phyloP scores from a whole-genome alignment of 2,797 vertebrate genomes.

The Tinamus major region DNA sequence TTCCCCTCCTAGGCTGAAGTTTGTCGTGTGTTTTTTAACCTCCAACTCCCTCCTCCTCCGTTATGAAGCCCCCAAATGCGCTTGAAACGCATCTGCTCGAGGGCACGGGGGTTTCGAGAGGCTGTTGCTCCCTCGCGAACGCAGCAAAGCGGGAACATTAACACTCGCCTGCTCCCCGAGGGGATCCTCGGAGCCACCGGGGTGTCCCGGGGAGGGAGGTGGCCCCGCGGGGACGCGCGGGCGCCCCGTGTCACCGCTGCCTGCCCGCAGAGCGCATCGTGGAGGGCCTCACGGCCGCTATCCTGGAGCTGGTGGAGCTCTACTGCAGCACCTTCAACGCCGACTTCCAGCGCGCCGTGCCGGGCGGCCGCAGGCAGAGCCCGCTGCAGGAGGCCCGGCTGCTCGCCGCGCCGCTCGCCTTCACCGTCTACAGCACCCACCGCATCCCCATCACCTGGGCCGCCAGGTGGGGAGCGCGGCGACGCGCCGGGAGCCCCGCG shows the following conservation, averaged over 20 bases:
- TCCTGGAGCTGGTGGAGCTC: conserved; percentile 92
- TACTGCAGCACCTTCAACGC: conserved; percentile 96
- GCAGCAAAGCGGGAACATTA: not conserved
- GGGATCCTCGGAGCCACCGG: no score
- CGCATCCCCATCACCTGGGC: conserved; percentile 96
- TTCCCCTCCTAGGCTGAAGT: conserved; percentile 16
- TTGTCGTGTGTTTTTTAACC: conserved; percentile 18
- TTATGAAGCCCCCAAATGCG: not conserved
- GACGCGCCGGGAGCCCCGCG: no score
- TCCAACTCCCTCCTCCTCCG: not conserved
- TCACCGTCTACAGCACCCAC: conserved; percentile 91
- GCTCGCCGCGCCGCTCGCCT: conserved; percentile 85
- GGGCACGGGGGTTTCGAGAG: not conserved
- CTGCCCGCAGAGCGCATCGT: conserved; percentile 85
- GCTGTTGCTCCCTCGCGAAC: not conserved
- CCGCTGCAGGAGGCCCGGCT: conserved; percentile 88
- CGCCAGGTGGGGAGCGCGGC: conserved; percentile 87
- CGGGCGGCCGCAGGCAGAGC: conserved; percentile 75
- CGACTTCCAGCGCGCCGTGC: conserved; percentile 88
- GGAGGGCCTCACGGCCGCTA: conserved; percentile 91
- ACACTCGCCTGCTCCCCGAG: not conserved
- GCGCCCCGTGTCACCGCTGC: not conserved
- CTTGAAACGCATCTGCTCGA: not conserved
- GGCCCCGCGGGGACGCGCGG: fast-evolving
- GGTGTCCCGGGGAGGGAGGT: not conserved